phyloP scores from a whole-genome alignment of 2,113 vertebrate species.

The Sorex araneus region DNA sequence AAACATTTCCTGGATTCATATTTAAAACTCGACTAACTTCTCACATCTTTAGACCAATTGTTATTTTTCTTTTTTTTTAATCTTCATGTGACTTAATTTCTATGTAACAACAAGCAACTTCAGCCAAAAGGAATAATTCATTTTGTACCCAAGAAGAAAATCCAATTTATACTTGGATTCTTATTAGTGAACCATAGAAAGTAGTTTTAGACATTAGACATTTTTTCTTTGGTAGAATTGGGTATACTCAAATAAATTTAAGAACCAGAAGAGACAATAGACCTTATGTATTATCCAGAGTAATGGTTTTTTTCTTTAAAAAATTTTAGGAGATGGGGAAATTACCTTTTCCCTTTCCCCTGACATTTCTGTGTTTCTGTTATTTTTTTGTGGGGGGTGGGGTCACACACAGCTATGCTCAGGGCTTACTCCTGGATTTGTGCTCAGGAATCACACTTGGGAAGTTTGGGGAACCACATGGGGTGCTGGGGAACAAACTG shows the following conservation, averaged over 20 bases:
- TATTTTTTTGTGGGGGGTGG: no score
- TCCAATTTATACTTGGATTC: not conserved
- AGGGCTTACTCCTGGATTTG: no score
- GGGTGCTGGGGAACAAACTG: no score
- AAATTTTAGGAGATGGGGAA: not conserved
- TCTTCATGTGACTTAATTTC: slow-evolving; percentile 48
- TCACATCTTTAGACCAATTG: slow-evolving; percentile 7
- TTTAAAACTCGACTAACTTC: slow-evolving; percentile 64
- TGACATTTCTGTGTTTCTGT: no score
- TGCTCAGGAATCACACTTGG: no score
- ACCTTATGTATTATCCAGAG: not conserved
- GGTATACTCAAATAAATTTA: slow-evolving; percentile 45
- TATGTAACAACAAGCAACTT: not conserved
- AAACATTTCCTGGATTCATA: slow-evolving; percentile 70
- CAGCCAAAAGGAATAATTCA: not conserved
- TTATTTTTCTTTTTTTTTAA: slow-evolving; percentile 49
- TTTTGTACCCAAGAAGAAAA: not conserved
- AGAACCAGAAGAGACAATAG: not conserved
- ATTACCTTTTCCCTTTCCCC: not conserved
- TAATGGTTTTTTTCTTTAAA: not conserved
- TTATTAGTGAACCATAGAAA: not conserved
- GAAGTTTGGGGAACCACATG: no score
- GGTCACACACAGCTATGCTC: no score
- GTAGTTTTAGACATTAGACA: slow-evolving; percentile 5
- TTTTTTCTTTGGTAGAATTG: not conserved